These are phyloP conservation scores for Rhagonycha fulva DNA, from an alignment of 2,888 invertebrate genomes.

Conservation along the genomic window DNA sequence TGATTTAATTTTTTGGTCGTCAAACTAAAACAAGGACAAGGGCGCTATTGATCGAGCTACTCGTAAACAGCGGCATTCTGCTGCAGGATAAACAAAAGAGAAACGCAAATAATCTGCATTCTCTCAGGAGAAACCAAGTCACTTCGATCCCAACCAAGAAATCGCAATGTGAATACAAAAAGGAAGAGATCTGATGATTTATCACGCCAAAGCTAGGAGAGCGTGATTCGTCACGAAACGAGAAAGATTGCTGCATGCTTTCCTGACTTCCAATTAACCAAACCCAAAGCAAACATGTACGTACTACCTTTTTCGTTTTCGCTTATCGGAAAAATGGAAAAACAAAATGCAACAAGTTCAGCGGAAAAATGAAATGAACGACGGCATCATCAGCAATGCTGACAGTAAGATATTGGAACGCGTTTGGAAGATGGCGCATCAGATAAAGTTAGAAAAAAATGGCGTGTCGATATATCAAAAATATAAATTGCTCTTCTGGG, in stretches of 20 bases:
- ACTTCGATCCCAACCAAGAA: not conserved
- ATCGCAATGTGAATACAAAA: not conserved
- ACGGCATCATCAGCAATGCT: not conserved
- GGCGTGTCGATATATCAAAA: not conserved
- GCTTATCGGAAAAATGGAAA: not conserved
- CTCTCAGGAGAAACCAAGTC: not conserved
- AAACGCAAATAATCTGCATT: not conserved
- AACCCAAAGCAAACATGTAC: not conserved
- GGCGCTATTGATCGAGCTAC: not conserved
- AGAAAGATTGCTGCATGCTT: not conserved
- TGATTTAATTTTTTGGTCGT: not conserved
- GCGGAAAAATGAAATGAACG: not conserved
- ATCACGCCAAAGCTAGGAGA: not conserved
- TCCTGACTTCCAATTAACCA: not conserved
- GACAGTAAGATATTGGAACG: not conserved
- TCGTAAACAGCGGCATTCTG: not conserved
- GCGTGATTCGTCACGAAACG: not conserved
- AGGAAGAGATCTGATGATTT: not conserved
- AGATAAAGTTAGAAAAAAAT: not conserved
- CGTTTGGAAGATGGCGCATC: not conserved
- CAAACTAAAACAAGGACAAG: not conserved
- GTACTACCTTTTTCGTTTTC: not conserved
- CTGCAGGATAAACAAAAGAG: not conserved
- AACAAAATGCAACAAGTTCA: not conserved
- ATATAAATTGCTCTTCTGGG: not conserved